Evolutionary conservation across 2,797 vertebrate species (phyloP).

Genomic region (Manis javanica): DNA sequence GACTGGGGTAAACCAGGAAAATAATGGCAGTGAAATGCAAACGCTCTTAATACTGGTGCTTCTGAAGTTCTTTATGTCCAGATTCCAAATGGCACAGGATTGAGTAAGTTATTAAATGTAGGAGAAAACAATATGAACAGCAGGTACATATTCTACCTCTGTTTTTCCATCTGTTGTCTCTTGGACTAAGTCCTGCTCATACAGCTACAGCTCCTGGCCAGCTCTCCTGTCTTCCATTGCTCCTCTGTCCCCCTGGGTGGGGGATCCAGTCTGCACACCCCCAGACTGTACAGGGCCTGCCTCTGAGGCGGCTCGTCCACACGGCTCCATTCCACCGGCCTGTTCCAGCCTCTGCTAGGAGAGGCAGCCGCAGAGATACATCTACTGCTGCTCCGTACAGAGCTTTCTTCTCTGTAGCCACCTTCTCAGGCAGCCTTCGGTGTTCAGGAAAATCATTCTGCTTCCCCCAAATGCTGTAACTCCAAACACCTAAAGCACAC

Average conservation of each 20-base stretch:
- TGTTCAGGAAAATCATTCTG: background rate
- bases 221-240: background rate
- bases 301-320: background rate
- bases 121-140: background rate
- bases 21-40: background rate
- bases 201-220: fast-evolving
- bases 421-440: background rate
- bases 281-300: fast-evolving
- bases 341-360: no score
- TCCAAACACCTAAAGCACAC: background rate
- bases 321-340: no score
- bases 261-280: background rate
- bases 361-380: fast-evolving
- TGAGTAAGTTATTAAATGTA: background rate
- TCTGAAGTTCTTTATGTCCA: background rate
- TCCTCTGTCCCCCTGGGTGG: background rate
- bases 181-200: fast-evolving
- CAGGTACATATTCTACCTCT: background rate
- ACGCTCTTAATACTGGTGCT: background rate
- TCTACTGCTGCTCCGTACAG: fast-evolving
- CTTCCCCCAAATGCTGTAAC: background rate
- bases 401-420: background rate
- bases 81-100: background rate
- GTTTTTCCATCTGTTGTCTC: background rate
- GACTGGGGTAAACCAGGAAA: background rate